Evolutionary conservation across 2,888 invertebrate genomes (phyloP).

Genomic region (Agrochola lota): DNA sequence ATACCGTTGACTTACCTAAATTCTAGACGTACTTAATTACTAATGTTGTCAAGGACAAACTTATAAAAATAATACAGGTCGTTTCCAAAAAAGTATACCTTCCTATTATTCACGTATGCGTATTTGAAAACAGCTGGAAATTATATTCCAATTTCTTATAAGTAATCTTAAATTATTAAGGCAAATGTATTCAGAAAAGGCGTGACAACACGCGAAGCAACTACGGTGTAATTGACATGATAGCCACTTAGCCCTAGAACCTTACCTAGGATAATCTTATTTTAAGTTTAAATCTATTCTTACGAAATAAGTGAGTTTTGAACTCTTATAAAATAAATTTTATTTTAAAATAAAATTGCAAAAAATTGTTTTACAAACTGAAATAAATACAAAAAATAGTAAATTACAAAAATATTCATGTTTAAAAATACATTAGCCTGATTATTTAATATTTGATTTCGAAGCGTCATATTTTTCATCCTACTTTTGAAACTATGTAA

Average conservation of each 20-base stretch:
- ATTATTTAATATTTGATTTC: not conserved
- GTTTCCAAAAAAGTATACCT: not conserved
- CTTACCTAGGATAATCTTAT: conserved; percentile 17
- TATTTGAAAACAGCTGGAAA: not conserved
- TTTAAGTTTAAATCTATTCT: not conserved
- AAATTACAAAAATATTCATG: not conserved
- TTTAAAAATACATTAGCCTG: not conserved
- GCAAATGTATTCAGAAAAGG: conserved; percentile 7
- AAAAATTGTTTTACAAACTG: not conserved
- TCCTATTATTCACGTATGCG: not conserved
- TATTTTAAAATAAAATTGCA: not conserved
- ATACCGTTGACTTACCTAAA: not conserved
- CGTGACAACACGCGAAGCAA: conserved; percentile 34
- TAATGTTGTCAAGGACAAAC: not conserved
- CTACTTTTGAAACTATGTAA: not conserved
- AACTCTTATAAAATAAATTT: conserved; percentile 30
- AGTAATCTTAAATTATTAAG: not conserved
- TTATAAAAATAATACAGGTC: not conserved
- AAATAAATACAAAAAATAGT: too few relatives aligned
- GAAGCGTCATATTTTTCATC: not conserved
- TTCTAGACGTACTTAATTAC: not conserved
- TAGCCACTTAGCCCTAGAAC: not conserved
- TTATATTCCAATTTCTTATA: not conserved
- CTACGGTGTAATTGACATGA: conserved; percentile 53
- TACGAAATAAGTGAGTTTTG: conserved; percentile 12